Base-by-base conservation (phyloP, 1,140 invertebrate genomes). In the Oscheius sp. region DNA sequence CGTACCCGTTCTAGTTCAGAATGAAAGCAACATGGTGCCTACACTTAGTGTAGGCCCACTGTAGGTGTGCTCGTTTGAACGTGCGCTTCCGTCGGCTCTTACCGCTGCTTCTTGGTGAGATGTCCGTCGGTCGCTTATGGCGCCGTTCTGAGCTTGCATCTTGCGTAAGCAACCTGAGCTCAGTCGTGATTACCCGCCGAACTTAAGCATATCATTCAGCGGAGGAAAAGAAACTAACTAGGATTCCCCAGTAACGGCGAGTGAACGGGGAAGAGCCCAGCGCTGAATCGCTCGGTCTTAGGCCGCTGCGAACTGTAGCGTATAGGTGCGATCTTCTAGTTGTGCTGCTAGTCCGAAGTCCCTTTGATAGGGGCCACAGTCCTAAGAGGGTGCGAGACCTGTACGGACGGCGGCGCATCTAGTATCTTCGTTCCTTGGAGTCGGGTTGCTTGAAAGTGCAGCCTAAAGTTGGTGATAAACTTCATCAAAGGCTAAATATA, bases 211-310 rank as follows among this genome's bases (percentile, higher is more conserved):
- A 91, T 91, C 88, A 91, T 82, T 91, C 90, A 91, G 90, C 90
- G 90, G 90, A 91, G 91, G 91, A 92, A 92, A 92, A 91, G 89
- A 92, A 92, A 92, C 90, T 90, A 91, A 92, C 90, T 79, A 89
- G 89, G 90, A 91, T 92, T 91, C 88, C 90, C 28, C 86, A 91
- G 90, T 92, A 92, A 88, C 90, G 88, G 91, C 90, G 90, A 91
- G 90, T 89, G 90, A 91, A 92, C 86, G 87, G 89, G 90, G 88
- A 91, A 84, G 28, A 91, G 90, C 89, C 88, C 90, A 91, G 87
- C 89, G 87, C 87, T 82, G 86, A 90, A 89, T 87, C 85, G 82
- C 82, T 67, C 71, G 77, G 76, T 31, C 63, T 78, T 49, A 68
- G 77, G 79, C 79, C 80, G 83, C 80, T 80, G 86, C 86, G 89